Percentiles rank a stretch among this genome's conserved stretches.
Evolutionary conservation across 1,140 invertebrate species (phyloP).

Genomic region (Aphelinus atriplicis): DNA sequence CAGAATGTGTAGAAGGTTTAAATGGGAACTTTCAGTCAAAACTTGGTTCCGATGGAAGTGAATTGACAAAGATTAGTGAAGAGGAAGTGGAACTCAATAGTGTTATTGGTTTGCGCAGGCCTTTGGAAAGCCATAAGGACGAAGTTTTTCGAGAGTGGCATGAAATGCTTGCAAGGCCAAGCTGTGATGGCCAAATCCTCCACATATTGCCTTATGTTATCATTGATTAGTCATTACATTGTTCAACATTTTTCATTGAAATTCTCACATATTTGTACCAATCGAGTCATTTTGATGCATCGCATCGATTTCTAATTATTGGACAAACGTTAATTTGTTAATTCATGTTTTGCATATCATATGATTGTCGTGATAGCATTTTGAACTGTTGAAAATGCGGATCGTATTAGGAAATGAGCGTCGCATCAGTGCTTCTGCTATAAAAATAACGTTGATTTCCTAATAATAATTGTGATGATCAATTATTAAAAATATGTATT

Average conservation of each 20-base stretch:
- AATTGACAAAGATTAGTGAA: constrained; percentile 42
- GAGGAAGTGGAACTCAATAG: constrained; percentile 39
- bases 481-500: constrained; percentile 42
- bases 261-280: constrained; percentile 27
- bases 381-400: constrained; percentile 25
- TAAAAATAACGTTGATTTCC: constrained; percentile 31
- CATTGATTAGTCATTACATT: constrained; percentile 75
- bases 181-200: constrained; percentile 77
- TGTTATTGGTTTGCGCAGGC: constrained; percentile 45
- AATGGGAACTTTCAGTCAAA: constrained; percentile 63
- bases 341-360: constrained; percentile 38
- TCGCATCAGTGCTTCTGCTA: constrained; percentile 11
- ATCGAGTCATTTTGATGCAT: constrained; percentile 31
- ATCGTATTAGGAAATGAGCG: constrained; percentile 27
- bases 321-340: constrained; percentile 37
- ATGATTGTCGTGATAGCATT: constrained; percentile 38
- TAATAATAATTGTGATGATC: constrained; percentile 41
- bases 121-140: constrained; percentile 49
- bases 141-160: constrained; percentile 84
- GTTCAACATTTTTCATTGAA: constrained; percentile 38
- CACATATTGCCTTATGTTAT: constrained; percentile 93
- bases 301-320: constrained; percentile 33
- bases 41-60: constrained; percentile 41
- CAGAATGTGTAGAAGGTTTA: constrained; percentile 58
- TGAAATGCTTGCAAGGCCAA: constrained; percentile 76